Evolutionary conservation across 2,113 vertebrate genomes (phyloP).

Genomic region (Dicaeum eximium): DNA sequence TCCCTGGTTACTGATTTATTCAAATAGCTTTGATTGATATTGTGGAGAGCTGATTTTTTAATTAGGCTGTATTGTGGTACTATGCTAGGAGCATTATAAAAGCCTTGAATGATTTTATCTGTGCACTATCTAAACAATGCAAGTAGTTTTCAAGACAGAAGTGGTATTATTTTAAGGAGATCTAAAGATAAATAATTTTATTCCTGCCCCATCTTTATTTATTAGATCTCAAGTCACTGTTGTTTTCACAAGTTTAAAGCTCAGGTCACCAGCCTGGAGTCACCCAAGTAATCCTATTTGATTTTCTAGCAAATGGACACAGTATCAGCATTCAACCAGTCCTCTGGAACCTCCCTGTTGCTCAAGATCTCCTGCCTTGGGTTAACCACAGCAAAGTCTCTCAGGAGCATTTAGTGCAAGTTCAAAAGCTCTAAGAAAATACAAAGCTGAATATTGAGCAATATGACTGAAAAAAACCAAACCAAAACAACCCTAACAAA

Average conservation of each 20-base stretch:
- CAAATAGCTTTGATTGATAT: background rate
- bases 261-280: background rate
- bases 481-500: background rate
- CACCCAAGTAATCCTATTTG: background rate
- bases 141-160: background rate
- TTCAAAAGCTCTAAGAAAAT: background rate
- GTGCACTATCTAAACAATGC: background rate
- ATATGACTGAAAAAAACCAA: background rate
- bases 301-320: background rate
- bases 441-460: background rate
- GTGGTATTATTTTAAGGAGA: background rate
- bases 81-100: background rate
- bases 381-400: background rate
- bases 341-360: background rate
- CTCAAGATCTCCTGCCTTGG: background rate
- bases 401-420: background rate
- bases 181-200: background rate
- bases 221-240: background rate
- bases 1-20: background rate
- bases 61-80: background rate
- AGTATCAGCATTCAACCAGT: background rate
- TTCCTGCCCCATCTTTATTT: background rate
- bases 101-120: background rate
- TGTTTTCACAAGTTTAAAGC: background rate
- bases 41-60: background rate